phyloP scores from a whole-genome alignment of 1,140 invertebrate species.

The Drosophila elegans region DNA sequence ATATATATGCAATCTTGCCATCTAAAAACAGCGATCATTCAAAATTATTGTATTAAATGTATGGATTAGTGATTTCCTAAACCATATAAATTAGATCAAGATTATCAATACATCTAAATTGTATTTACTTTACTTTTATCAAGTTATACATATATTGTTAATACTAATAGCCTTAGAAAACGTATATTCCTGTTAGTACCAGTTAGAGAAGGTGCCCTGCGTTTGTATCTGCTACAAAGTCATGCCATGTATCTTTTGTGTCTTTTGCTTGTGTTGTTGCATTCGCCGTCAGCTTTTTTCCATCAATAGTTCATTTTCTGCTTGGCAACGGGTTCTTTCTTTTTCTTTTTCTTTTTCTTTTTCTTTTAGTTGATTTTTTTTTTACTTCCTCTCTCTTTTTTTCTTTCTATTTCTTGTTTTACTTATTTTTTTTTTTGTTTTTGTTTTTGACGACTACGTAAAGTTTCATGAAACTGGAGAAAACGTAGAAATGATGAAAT shows the following conservation, averaged over 20 bases:
- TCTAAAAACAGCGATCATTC: too few species aligned
- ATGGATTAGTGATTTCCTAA: too few species aligned
- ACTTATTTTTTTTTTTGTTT: conserved; percentile 11
- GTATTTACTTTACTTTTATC: too few species aligned
- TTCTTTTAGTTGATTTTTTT: conserved; percentile 20
- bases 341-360: conserved; percentile 38
- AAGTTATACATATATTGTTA: too few species aligned
- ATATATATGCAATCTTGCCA: too few species aligned
- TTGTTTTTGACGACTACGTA: conserved; percentile 49
- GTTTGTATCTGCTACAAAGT: conserved; percentile 62
- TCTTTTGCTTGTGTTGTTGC: conserved; percentile 71
- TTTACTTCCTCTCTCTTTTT: conserved; percentile 23
- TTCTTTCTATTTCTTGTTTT: conserved; percentile 31
- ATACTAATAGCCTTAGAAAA: not conserved
- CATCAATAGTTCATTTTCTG: conserved; percentile 80
- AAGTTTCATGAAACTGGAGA: conserved; percentile 77
- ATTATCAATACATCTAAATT: too few species aligned
- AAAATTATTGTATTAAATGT: too few species aligned
- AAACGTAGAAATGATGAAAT: conserved; percentile 81
- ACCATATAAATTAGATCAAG: too few species aligned
- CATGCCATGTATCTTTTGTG: conserved; percentile 59
- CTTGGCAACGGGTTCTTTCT: conserved; percentile 68
- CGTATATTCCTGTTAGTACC: not conserved
- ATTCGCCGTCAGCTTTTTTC: conserved; percentile 76
- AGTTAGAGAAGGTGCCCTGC: conserved; percentile 1